Evolutionary conservation across 1,140 invertebrate genomes (phyloP), one percentile per base, ranked within the genome.

Genomic region (Sminthurinus signatus): DNA sequence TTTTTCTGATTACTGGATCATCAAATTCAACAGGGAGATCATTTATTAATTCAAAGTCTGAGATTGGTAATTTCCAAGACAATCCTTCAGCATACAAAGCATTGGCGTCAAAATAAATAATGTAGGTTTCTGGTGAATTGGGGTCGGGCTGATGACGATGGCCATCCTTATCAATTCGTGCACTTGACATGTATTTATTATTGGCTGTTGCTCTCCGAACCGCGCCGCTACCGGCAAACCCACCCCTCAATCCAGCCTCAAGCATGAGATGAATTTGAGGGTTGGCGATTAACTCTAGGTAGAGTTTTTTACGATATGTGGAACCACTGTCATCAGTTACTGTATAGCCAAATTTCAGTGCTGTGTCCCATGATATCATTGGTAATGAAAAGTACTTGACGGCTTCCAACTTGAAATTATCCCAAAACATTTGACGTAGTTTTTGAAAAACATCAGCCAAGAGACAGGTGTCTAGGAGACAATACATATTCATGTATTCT

Each of bases 1-100:
- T 48, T 48, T n/a, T 48, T n/a, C n/a, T n/a, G 44, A 10, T 10
- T 10, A 48, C n/a, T 8, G 5, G 5, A 10, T n/a, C 23, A 48
- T 5, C n/a, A 12, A 4, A 10, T 48, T 25, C 23, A 17, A 10
- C 8, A 8, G 36, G 8, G 17, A 39, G 8, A 39, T 39, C 36
- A 39, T 17, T 39, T 39, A 39, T 8, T 19, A 10, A 48, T 48
- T 48, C 15, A 48, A 48, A 48, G 21, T 48, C 19, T 14, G 10
- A 5, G 5, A 48, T 19, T 21, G 80, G 79, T 42, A 81, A 70
- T 63, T 64, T 71, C 68, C 77, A 71, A 27, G 71, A 75, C 79
- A 82, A 80, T 12, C 76, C 75, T 58, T 69, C 75, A 19, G 80
- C 80, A 76, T 84, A 83, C 12, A 31, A 19, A 19, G 46, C 46